Base-by-base conservation (phyloP, 2,888 invertebrate genomes). In the Thera obeliscata region DNA sequence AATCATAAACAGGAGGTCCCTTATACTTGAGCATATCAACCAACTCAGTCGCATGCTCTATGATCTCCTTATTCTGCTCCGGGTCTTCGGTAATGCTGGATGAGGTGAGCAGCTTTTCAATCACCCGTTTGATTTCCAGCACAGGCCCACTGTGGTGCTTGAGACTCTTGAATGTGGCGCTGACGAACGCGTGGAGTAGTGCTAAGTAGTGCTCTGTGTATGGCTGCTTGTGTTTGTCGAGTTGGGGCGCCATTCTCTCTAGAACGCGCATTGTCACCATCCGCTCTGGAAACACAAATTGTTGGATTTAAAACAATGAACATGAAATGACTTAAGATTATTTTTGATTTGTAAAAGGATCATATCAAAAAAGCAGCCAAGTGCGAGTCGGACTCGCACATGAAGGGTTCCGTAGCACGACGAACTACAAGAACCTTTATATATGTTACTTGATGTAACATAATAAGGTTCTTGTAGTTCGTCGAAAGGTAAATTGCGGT, bases 141-240 rank as follows among this genome's bases (percentile, higher is more conserved):
- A 59, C 61, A 0, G 86, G 83, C 61, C 87, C 83, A 8, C 72
- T 71, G 71, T 85, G 87, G 64, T 89, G 87, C 0, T 67, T 55
- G 2, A 89, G 46, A 1, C 86, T 77, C 0, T 67, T 71, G 0
- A 79, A 72, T 33, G 22, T 41, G 8, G 88, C 76, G 0, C 84
- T 81, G 0, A 87, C 54, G 2, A 92, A 70, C 0, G 79, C 74
- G 0, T 80, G 65, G 0, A 93, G 76, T 1, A 88, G 78, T 65
- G 81, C 79, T 1, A 94, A 81, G 0, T 92, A 55, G 35, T 93
- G 90, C 55, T 91, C 91, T 0, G 91, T 83, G 2, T 84, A 78
- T 0, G 82, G 79, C 49, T 88, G 84, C 0, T 84, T 78, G 0
- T 81, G 80, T 0, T 62, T 58, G 48, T 81, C 81, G 0, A 93